These are phyloP conservation scores for Antigone vipio DNA, from an alignment of 2,113 vertebrate genomes.

Conservation along the genomic window DNA sequence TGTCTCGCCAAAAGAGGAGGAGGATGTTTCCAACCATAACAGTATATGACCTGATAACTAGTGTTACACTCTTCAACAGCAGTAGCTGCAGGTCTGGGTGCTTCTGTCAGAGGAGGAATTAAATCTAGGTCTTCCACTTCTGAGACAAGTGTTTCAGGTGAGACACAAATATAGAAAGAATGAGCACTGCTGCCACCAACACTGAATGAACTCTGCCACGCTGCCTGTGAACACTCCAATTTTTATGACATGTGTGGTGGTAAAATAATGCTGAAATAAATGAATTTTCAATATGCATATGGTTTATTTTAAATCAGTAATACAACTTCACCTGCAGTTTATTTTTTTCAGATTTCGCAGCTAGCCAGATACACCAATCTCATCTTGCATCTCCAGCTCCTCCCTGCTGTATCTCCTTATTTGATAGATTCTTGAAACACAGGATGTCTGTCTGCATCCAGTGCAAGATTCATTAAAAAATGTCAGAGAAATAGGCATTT, in stretches of 20 bases:
- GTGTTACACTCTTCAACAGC: background rate
- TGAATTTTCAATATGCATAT: background rate
- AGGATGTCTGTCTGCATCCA: background rate
- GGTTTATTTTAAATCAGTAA: background rate
- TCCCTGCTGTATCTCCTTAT: background rate
- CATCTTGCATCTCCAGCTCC: background rate
- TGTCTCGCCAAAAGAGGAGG: background rate
- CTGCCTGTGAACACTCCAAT: background rate
- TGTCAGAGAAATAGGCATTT: background rate
- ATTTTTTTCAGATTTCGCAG: background rate
- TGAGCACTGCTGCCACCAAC: background rate
- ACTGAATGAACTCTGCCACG: background rate
- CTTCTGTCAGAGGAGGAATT: background rate
- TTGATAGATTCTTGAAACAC: background rate
- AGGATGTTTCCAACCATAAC: background rate
- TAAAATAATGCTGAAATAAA: background rate
- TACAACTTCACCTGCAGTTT: background rate
- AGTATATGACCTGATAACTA: background rate
- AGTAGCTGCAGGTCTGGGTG: background rate
- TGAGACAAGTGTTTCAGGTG: background rate
- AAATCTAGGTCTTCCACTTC: background rate
- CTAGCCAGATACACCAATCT: background rate
- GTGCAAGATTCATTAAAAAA: background rate
- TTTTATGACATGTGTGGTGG: background rate
- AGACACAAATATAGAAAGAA: background rate